Conservation (phyloP, 2,797 vertebrate species). For the Pithecia hirsuta region DNA sequence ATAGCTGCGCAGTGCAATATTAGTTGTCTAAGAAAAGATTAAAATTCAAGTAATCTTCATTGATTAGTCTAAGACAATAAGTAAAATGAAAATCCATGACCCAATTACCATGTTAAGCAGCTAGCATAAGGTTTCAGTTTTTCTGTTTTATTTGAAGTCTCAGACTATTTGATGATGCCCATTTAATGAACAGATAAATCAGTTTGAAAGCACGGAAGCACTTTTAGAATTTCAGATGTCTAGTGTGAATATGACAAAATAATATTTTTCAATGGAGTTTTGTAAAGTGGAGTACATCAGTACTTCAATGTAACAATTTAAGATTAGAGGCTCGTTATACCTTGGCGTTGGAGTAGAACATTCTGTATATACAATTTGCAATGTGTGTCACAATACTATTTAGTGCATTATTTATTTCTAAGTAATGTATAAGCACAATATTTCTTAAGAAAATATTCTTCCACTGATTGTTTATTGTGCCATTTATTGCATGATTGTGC, state of each 20-base stretch:
- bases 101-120: constrained; percentile 80
- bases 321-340: constrained; percentile 71
- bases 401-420: constrained; percentile 36
- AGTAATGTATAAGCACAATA: background rate
- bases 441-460: constrained; percentile 26
- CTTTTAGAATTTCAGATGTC: constrained; percentile 19
- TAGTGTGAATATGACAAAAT: constrained; percentile 27
- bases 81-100: constrained; percentile 83
- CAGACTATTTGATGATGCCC: constrained; percentile 69
- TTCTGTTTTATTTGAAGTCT: constrained; percentile 71
- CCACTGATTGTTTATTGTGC: constrained; percentile 16
- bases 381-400: background rate
- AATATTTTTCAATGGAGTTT: constrained; percentile 42
- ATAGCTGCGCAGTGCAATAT: constrained; percentile 77
- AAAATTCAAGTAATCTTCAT: constrained; percentile 85
- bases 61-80: constrained; percentile 79
- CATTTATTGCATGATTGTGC: constrained; percentile 26
- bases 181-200: constrained; percentile 70
- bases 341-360: constrained; percentile 43
- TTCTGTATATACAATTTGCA: constrained; percentile 27
- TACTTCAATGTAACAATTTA: constrained; percentile 52
- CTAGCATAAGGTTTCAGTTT: constrained; percentile 53
- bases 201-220: constrained; percentile 43
- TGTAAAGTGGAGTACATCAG: constrained; percentile 49
- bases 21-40: constrained; percentile 83